phyloP scores from a whole-genome alignment of 2,888 invertebrate species.

The Noctuana brunneofusca region DNA sequence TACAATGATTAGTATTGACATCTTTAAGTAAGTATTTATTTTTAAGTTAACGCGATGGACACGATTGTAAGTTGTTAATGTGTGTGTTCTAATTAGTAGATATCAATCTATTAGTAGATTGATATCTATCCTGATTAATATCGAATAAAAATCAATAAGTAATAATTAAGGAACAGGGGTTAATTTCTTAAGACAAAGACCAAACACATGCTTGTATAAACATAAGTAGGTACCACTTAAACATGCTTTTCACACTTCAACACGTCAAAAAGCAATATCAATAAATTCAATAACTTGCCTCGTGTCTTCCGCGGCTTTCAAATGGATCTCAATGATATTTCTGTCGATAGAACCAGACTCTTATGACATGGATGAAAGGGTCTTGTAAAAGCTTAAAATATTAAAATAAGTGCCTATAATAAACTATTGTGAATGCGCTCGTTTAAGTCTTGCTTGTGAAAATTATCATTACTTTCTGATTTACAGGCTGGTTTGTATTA shows the following conservation, averaged over 20 bases:
- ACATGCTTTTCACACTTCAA: slow-evolving; percentile 2
- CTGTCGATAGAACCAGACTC: slow-evolving; percentile 56
- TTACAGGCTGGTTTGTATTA: slow-evolving; percentile 13
- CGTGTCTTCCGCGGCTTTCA: slow-evolving; percentile 54
- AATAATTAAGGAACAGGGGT: background rate
- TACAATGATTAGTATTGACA: too few relatives aligned
- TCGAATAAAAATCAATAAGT: too few relatives aligned
- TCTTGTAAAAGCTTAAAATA: slow-evolving; percentile 21
- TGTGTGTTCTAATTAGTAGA: too few relatives aligned
- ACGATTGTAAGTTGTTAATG: too few relatives aligned
- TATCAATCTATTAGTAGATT: too few relatives aligned
- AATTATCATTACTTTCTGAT: slow-evolving; percentile 27
- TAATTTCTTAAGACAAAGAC: background rate
- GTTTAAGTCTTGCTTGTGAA: slow-evolving; percentile 20
- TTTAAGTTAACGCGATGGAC: too few relatives aligned
- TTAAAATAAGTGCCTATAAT: slow-evolving; percentile 26
- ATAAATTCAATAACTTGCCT: slow-evolving; percentile 61
- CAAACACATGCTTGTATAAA: background rate
- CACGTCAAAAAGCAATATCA: slow-evolving; percentile 9
- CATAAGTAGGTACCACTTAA: background rate
- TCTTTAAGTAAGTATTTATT: too few relatives aligned
- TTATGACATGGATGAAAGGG: slow-evolving; percentile 19
- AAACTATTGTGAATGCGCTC: slow-evolving; percentile 29
- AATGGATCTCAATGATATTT: slow-evolving; percentile 72
- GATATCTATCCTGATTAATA: too few relatives aligned